Evolutionary conservation across 2,797 vertebrate species (phyloP).

Genomic region (Merluccius polli): DNA sequence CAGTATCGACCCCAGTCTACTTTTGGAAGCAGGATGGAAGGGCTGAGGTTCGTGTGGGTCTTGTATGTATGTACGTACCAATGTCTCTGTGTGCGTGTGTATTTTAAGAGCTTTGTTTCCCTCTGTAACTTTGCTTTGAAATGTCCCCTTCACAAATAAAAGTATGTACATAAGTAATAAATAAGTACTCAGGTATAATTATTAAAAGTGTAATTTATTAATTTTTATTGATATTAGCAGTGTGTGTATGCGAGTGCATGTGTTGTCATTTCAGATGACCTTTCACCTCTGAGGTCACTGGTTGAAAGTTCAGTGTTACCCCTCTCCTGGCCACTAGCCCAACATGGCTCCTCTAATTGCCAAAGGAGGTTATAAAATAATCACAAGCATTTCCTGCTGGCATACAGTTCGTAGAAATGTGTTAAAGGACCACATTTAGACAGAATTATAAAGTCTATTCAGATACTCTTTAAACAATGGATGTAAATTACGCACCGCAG

Average conservation of each 20-base stretch:
- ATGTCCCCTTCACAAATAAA: neutral
- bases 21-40: conserved; percentile 54
- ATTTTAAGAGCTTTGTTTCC: conserved; percentile 43
- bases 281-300: conserved; percentile 35
- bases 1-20: conserved; percentile 24
- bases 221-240: neutral
- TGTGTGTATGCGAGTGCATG: neutral
- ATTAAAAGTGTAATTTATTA: neutral
- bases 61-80: neutral
- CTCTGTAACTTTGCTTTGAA: conserved; percentile 10
- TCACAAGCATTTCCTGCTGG: neutral
- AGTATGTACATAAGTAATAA: neutral
- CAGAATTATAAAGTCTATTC: neutral
- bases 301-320: conserved; percentile 33
- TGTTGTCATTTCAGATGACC: conserved; percentile 25
- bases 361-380: too few species aligned
- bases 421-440: neutral
- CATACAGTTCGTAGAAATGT: neutral
- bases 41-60: conserved; percentile 22
- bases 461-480: neutral
- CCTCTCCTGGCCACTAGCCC: conserved; percentile 9
- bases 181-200: neutral
- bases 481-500: neutral
- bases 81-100: neutral
- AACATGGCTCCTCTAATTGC: too few species aligned